Base-by-base conservation (phyloP, 53 echinoderm and acorn worm genomes). In the Astropecten irregularis region DNA sequence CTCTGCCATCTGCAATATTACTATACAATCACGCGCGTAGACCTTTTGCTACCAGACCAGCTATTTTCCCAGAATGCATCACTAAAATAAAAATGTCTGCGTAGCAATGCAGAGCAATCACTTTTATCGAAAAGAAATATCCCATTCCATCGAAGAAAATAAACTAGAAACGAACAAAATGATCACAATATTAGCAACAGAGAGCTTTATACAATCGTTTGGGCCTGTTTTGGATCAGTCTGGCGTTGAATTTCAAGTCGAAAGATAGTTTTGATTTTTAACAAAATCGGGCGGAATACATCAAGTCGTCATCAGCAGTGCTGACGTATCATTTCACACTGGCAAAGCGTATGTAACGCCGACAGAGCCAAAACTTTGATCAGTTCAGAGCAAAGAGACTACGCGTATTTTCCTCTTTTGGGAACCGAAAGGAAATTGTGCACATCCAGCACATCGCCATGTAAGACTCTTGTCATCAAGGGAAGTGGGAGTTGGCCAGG, bases 81-180 rank as follows among this genome's bases (percentile, higher is more conserved):
- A 19, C 0, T 22, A 62, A 79, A 68, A 42, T 26, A 21, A 79
- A 79, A 79, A 79, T 79, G 79, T 79, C 79, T 79, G 63, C 62
- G 79, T 48, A 60, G 9, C 28, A 4, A 36, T 23, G 50, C 39
- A 60, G 48, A 47, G 31, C 44, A 21, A 42, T 56, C 79, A 62
- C 31, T 47, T 61, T 79, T 46, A 44, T 16, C 9, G 9, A 48
- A 79, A 60, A 79, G 20, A 79, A 79, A 42, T 28, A 79, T 79
- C 79, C 79, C 47, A 48, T 31, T 48, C 46, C 61, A 79, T 79
- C 79, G 79, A 59, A 60, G 62, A 79, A 79, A 79, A 27, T 27
- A 79, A 79, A 59, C 62, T 1, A 61, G 30, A 79, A 79, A 46
- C 2, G 27, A 79, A 60, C 40, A 30, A 27, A 47, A 62, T 47